phyloP scores from a whole-genome alignment of 2,797 vertebrate genomes.

The Mus spretus region DNA sequence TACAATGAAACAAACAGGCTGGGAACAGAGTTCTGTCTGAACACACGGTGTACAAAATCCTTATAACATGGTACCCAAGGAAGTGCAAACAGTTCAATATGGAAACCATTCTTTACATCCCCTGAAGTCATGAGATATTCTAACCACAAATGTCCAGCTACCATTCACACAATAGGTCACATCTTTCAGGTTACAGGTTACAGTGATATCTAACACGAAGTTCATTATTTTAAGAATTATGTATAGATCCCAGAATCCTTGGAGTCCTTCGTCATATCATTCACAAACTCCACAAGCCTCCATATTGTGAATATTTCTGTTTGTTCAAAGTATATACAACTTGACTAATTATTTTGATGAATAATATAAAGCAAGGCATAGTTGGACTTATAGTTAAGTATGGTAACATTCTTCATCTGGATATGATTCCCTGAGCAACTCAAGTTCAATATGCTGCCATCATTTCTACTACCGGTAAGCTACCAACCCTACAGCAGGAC shows the following conservation, averaged over 20 bases:
- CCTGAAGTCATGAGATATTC: not conserved
- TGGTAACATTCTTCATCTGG: constrained; percentile 21
- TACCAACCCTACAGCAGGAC: not conserved
- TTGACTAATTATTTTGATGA: constrained; percentile 27
- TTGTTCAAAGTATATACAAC: constrained; percentile 5
- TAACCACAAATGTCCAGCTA: constrained; percentile 33
- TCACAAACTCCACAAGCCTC: not conserved
- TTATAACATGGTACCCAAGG: not conserved
- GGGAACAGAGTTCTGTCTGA: not conserved
- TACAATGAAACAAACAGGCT: not conserved
- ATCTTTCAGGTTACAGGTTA: constrained; percentile 4
- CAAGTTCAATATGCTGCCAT: not conserved
- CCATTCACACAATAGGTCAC: not conserved
- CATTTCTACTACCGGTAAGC: not conserved
- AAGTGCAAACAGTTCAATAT: not conserved
- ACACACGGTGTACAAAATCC: not conserved
- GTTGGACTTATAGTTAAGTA: not conserved
- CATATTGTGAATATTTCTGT: not conserved
- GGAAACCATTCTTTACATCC: constrained; percentile 5
- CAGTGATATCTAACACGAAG: not conserved
- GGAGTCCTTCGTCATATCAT: not conserved
- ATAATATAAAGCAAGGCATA: constrained; percentile 4
- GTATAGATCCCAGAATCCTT: not conserved
- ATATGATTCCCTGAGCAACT: not conserved
- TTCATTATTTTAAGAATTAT: not conserved